Base-by-base conservation (phyloP, 2,888 invertebrate species). In the Diarsia mendica region DNA sequence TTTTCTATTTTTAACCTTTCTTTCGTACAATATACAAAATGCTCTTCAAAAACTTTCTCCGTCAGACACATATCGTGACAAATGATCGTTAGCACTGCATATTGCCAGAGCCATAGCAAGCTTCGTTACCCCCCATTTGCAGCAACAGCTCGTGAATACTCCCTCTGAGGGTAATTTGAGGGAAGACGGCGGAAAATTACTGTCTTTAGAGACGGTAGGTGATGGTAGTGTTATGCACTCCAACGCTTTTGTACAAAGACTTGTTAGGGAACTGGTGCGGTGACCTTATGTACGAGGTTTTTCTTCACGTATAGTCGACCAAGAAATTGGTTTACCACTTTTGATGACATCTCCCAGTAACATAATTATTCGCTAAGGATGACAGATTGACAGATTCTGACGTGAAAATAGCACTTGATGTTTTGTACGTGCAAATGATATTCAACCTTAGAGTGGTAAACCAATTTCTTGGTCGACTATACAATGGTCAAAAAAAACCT, bases 171-270 rank as follows among this genome's bases (percentile, higher is more conserved):
- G 82, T 91, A 88, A 92, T 90, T 91, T 86, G 78, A 80, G 81
- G 85, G 87, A 79, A 89, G 87, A 85, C 75, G 76, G 78, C 81
- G 88, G 90, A 89, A 90, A 90, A 90, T 91, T 89, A 88, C 84
- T 73, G 72, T 70, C 81, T 86, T 82, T 81, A 74, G 77, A 83
- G 72, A 74, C 60, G 33, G 65, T 72, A 67, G 79, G 77, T 79
- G 53, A 79, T 73, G 60, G 73, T 66, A 75, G 70, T 49, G 70
- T 49, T 51, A 61, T 33, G 53, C 49, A 44, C 10, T 51, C 33
- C 4, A 48, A 70, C 2, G 39, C 13, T 33, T 46, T 20, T 48
- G 28, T 58, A 3, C 13, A 4, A 18, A 61, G 23, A 23, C 18
- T 9, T 11, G 3, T 39, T n/a, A 13, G 11, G 1, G 18, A 3